These are phyloP conservation scores for Scaptomyza pallida DNA, from an alignment of 1,140 invertebrate species.

Conservation along the genomic window DNA sequence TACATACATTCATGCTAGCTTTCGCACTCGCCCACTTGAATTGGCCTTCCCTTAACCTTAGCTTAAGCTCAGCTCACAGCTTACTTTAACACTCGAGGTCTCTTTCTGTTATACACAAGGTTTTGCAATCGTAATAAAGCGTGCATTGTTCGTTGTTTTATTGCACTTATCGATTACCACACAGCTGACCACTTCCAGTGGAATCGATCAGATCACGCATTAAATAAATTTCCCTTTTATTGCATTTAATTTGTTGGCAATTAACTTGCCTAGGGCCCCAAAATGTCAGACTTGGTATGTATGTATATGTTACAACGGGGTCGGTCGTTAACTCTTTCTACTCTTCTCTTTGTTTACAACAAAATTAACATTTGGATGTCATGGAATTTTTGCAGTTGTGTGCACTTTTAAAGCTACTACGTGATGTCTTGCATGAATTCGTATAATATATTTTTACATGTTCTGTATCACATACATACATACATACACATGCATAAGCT, in stretches of 20 bases:
- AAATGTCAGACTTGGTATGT: background rate
- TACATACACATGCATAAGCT: background rate
- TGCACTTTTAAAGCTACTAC: conserved; percentile 62
- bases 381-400: conserved; percentile 46
- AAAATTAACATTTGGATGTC: conserved; percentile 33
- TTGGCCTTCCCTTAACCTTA: conserved; percentile 49
- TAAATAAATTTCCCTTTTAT: conserved; percentile 5
- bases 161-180: conserved; percentile 29
- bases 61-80: conserved; percentile 15
- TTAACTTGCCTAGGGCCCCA: conserved; percentile 25
- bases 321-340: conserved; percentile 40
- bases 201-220: conserved; percentile 1
- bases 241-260: conserved; percentile 37
- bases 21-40: conserved; percentile 45
- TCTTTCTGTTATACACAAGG: conserved; percentile 22
- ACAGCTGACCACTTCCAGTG: background rate
- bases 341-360: conserved; percentile 22
- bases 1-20: conserved; percentile 9
- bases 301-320: conserved; percentile 1
- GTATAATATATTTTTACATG: conserved; percentile 36
- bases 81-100: conserved; percentile 21
- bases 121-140: conserved; percentile 9
- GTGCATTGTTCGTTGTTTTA: background rate
- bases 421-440: conserved; percentile 68
- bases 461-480: too few relatives aligned